phyloP scores from a whole-genome alignment of 1,140 invertebrate genomes.

The Oryctes rhinoceros region DNA sequence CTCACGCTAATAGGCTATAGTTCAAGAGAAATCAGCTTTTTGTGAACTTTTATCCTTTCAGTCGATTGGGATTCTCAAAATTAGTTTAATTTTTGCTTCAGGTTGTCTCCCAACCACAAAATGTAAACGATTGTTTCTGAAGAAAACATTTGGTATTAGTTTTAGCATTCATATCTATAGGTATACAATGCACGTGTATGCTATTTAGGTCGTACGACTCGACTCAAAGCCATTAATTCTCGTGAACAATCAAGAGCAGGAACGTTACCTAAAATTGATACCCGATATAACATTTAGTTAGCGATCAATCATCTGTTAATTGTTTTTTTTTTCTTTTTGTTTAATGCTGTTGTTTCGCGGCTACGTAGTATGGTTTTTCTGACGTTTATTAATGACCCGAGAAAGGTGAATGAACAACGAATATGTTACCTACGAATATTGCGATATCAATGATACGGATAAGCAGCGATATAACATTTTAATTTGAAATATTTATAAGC shows the following conservation, averaged over 20 bases:
- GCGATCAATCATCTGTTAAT: conserved; percentile 14
- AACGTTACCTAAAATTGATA: conserved; percentile 10
- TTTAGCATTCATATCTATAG: background rate
- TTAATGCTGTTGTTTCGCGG: background rate
- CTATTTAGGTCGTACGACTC: background rate
- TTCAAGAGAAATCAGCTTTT: no score
- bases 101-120: no score
- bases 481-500: no score
- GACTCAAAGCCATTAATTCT: conserved; percentile 1
- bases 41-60: no score
- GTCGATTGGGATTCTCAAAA: no score
- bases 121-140: no score
- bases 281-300: conserved; percentile 14
- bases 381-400: background rate
- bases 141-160: no score
- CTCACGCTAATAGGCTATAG: no score
- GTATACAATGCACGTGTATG: background rate
- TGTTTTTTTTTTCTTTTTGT: background rate
- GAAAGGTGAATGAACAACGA: conserved; percentile 5
- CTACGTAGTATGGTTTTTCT: background rate
- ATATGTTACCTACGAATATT: background rate
- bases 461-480: no score
- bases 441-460: background rate
- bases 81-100: no score
- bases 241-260: background rate